A percentile compares a stretch with the other conserved stretches of the same genome.
Conservation (phyloP, 2,113 vertebrate genomes). For the Spea bombifrons region DNA sequence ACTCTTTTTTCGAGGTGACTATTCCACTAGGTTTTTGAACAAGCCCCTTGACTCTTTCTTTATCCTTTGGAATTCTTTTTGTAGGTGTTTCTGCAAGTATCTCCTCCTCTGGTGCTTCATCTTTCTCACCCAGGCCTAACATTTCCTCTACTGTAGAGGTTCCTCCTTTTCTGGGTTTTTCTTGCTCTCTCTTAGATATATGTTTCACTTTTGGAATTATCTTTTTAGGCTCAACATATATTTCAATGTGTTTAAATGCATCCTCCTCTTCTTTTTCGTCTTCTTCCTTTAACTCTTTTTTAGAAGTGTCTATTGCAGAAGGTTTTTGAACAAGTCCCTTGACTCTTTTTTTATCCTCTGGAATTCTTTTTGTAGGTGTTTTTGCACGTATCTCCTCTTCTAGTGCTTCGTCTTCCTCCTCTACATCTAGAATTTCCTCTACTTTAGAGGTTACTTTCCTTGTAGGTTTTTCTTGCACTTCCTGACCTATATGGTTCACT, state of each 20-base stretch:
- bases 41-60: neutral
- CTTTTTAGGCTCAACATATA: no score
- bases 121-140: no score
- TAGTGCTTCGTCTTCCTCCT: neutral
- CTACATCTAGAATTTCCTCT: neutral
- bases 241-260: neutral
- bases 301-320: neutral
- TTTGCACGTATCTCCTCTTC: neutral
- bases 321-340: neutral
- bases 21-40: neutral
- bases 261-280: slow-evolving; percentile 40
- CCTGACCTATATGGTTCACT: slow-evolving; percentile 11
- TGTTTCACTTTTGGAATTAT: no score
- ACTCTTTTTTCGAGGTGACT: neutral
- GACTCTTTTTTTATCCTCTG: slow-evolving; percentile 3
- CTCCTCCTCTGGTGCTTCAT: neutral
- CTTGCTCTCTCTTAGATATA: no score
- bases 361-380: neutral
- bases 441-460: neutral
- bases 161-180: no score
- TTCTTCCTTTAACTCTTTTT: neutral
- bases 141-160: no score
- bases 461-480: slow-evolving; percentile 27
- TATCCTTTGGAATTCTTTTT: slow-evolving; percentile 2
- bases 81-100: neutral